phyloP scores from a whole-genome alignment of 2,888 invertebrate genomes.

The Clistopyga incitator region DNA sequence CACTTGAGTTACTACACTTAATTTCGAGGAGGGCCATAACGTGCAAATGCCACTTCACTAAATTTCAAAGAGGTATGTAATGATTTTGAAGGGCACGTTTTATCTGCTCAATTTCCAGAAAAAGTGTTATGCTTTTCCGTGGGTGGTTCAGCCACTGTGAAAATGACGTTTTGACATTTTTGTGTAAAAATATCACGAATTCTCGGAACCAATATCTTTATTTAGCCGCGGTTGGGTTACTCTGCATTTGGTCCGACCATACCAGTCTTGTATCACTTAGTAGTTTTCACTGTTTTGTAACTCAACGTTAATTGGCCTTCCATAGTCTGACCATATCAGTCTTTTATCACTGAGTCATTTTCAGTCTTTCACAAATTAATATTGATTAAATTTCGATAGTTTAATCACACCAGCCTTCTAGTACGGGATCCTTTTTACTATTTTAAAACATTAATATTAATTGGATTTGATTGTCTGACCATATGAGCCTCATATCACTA shows the following conservation, averaged over 20 bases:
- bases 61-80: too few species aligned
- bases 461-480: neutral
- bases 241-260: slow-evolving; percentile 54
- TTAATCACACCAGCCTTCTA: slow-evolving; percentile 57
- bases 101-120: too few species aligned
- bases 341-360: neutral
- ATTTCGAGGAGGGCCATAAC: too few species aligned
- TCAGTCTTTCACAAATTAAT: neutral
- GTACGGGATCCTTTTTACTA: slow-evolving; percentile 40
- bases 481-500: neutral
- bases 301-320: neutral
- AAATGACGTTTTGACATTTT: too few species aligned
- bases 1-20: too few species aligned
- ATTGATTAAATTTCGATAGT: neutral
- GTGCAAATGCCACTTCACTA: too few species aligned
- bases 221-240: too few species aligned
- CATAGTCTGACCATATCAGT: neutral
- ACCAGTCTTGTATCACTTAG: slow-evolving; percentile 58
- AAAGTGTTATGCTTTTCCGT: too few species aligned
- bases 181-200: too few species aligned
- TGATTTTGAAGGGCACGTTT: too few species aligned
- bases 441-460: neutral
- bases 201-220: too few species aligned
- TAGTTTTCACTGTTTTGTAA: neutral
- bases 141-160: too few species aligned